Evolutionary conservation across 2,797 vertebrate genomes (phyloP).

Genomic region (Hydrolagus colliei): DNA sequence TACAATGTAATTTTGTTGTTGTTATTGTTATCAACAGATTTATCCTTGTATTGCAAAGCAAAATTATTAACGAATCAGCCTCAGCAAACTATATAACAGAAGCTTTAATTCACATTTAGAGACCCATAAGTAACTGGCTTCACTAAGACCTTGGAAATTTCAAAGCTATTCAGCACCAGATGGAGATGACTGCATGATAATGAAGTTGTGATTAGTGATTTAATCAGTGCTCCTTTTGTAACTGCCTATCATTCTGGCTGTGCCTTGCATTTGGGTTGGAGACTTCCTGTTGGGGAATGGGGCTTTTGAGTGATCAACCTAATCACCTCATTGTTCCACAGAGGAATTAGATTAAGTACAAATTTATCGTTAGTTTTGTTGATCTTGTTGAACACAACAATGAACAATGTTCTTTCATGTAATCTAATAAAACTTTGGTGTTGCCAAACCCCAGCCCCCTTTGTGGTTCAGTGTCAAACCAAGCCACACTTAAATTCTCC

Average conservation of each 20-base stretch:
- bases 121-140: background rate
- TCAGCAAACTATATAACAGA: background rate
- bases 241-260: constrained; percentile 21
- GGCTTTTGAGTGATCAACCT: background rate
- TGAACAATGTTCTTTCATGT: too few relatives aligned
- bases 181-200: constrained; percentile 17
- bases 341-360: background rate
- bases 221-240: background rate
- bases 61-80: background rate
- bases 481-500: too few relatives aligned
- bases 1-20: too few relatives aligned
- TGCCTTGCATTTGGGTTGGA: background rate
- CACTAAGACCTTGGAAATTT: background rate
- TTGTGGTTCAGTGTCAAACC: too few relatives aligned
- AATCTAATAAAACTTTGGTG: too few relatives aligned
- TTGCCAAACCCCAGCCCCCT: too few relatives aligned
- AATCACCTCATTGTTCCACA: background rate
- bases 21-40: too few relatives aligned
- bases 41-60: too few relatives aligned
- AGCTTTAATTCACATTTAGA: background rate
- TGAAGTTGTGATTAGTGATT: constrained; percentile 8
- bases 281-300: too few relatives aligned
- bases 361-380: background rate
- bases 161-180: constrained; percentile 1
- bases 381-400: too few relatives aligned